Conservation (phyloP, 2,888 invertebrate genomes). For the Dryobota labecula region DNA sequence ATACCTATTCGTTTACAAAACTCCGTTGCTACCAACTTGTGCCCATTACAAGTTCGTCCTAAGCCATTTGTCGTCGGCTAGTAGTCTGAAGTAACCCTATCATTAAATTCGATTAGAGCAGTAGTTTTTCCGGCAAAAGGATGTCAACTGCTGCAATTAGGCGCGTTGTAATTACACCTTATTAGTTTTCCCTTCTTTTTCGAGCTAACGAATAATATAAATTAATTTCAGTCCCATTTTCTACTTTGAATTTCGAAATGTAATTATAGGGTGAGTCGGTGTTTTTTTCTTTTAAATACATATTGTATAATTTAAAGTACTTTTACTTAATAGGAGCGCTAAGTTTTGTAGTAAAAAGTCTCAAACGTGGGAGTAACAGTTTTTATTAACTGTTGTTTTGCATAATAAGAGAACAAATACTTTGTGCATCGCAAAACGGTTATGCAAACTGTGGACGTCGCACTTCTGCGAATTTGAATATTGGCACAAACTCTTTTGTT, state of each 20-base stretch:
- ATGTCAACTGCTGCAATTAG: constrained; percentile 86
- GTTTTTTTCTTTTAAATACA: constrained; percentile 54
- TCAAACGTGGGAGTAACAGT: constrained; percentile 39
- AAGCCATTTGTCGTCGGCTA: constrained; percentile 45
- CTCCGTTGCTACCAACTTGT: constrained; percentile 3
- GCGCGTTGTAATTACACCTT: constrained; percentile 83
- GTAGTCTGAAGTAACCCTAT: constrained; percentile 74
- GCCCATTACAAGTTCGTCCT: constrained; percentile 30
- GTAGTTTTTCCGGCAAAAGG: constrained; percentile 78
- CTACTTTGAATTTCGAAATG: constrained; percentile 74
- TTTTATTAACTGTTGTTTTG: constrained; percentile 51
- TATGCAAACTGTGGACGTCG: constrained; percentile 76
- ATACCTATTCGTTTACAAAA: neutral
- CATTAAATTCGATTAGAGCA: constrained; percentile 82
- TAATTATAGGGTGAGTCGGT: constrained; percentile 70
- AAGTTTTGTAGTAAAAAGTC: constrained; percentile 33
- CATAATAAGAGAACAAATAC: constrained; percentile 63
- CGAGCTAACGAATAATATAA: constrained; percentile 76
- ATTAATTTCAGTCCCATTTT: constrained; percentile 78
- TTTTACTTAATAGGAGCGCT: constrained; percentile 15
- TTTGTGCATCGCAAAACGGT: constrained; percentile 73
- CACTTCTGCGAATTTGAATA: constrained; percentile 86
- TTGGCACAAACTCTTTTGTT: constrained; percentile 79
- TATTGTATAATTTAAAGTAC: constrained; percentile 44
- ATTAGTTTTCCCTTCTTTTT: constrained; percentile 80